Base-by-base conservation (phyloP, 2,113 vertebrate genomes). In the Cervus canadensis region DNA sequence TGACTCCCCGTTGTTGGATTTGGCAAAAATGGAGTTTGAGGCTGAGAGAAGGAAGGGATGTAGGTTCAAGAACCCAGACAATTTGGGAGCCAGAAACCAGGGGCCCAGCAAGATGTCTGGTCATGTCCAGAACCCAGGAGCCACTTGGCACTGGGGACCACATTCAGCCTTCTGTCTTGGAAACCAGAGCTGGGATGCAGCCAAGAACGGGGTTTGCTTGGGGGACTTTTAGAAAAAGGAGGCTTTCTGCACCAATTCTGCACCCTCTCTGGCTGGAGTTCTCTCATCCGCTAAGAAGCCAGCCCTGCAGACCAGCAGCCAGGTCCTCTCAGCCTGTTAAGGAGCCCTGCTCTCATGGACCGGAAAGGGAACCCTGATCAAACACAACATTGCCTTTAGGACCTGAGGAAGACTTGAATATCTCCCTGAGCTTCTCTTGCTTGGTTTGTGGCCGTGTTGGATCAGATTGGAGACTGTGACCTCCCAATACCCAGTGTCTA, bases 141-240 rank as follows among this genome's bases (percentile, higher is more conserved):
- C 78, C 54, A 10, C 23, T 28, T 33, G 36, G 25, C 57, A 7
- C 16, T 19, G 11, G 57, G 17, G 56, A 60, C 52, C 33, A 79
- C 59, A 86, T 5, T 23, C 2, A 25, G 12, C 57, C 12, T 57
- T 30, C 10, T 74, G 23, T 43, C 82, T 82, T 45, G 30, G n/a
- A 92, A 64, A 57, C 16, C 52, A 76, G 87, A 12, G 7, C 33
- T 14, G 57, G 21, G 33, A 10, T 40, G 11, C 30, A 12, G 40
- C 62, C 4, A 33, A 57, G 89, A 57, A n/a, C 2, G 1, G 15
- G 3, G 2, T 3, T 62, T 25, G 8, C 4, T 8, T n/a, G 0
- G 16, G 15, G 7, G 5, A 1, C 2, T 59, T 45, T 85, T 14
- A 28, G 43, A 79, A 95, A 79, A 87, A 56, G 26, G 2, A 45